Base-by-base conservation (phyloP, 1,140 invertebrate species). In the Hylaeus volcanicus region DNA sequence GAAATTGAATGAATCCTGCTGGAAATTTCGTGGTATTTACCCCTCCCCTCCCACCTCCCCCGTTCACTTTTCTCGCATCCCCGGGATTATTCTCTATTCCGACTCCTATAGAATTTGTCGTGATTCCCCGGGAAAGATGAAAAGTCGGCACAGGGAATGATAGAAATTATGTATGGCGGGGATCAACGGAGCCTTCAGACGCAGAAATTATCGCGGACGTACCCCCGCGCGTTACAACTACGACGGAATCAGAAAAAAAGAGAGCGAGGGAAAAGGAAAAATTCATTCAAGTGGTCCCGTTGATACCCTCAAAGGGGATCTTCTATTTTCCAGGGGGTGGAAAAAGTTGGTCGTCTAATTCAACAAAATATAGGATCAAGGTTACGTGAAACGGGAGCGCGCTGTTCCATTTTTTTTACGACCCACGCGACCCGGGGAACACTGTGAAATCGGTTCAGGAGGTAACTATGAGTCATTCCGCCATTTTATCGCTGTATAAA, bases 321-420 rank as follows among this genome's bases (percentile, higher is more conserved):
- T 64, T 64, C n/a, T 64, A 74, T 64, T 74, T 41, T 9, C 26
- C 45, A 12, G 45, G 26, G 41, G 3, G 53, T 39, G 11, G 39
- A 37, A 11, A 55, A 66, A 68, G 37, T 74, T 58, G n/a, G 6
- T 37, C 15, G 63, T 26, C 5, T 41, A 66, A 76, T 74, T 74
- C 39, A 68, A 58, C 63, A 37, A 76, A 76, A 76, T 74, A 58
- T 48, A 43, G 41, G 63, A 45, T 66, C 2, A 51, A 6, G 6
- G 51, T 66, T n/a, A 4, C 73, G 79, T 70, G 79, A 72, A 80
- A 77, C 68, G 3, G 56, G 56, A 53, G 15, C 60, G 60, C 39
- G 60, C 39, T 58, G 75, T 78, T 51, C 51, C 8, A 84, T 84
- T 84, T 86, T 84, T 64, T 70, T 53, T 68, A 68, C 51, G 51